phyloP scores from a whole-genome alignment of 1,140 invertebrate species.

The Drosophila nigrodunni region DNA sequence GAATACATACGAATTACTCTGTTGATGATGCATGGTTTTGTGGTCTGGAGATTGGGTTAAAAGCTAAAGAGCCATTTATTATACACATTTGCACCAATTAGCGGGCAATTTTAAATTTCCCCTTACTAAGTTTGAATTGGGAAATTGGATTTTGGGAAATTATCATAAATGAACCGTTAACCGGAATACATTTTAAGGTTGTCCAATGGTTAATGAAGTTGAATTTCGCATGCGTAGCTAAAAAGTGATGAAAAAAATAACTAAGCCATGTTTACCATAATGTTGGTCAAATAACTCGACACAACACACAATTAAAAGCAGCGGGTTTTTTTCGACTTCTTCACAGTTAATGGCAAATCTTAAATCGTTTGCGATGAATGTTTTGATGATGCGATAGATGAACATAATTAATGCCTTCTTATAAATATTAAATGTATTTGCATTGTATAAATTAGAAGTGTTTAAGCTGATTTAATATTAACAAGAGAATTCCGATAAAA shows the following conservation, averaged over 20 bases:
- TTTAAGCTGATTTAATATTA: too few species aligned
- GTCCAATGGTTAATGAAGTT: neutral
- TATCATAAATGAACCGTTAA: neutral
- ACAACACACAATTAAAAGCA: constrained; percentile 69
- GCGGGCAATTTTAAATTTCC: neutral
- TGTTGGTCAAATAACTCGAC: constrained; percentile 51
- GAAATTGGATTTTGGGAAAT: too few species aligned
- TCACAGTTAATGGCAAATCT: constrained; percentile 52
- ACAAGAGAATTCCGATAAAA: too few species aligned
- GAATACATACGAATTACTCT: constrained; percentile 31
- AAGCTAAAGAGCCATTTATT: constrained; percentile 1
- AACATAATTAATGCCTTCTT: constrained; percentile 62
- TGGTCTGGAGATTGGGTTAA: neutral
- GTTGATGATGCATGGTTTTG: constrained; percentile 46
- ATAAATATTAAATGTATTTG: constrained; percentile 5
- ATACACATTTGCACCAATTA: neutral
- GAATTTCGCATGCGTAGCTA: constrained; percentile 60
- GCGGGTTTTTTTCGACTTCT: constrained; percentile 45
- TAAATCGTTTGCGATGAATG: constrained; percentile 60
- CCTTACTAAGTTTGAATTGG: too few species aligned
- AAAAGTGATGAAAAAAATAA: constrained; percentile 57
- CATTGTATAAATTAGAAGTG: neutral
- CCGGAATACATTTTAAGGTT: neutral
- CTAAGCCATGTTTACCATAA: constrained; percentile 70
- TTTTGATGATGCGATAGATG: constrained; percentile 69